These are phyloP conservation scores for Bugula neritina DNA, from an alignment of 2,888 invertebrate species.

Conservation along the genomic window DNA sequence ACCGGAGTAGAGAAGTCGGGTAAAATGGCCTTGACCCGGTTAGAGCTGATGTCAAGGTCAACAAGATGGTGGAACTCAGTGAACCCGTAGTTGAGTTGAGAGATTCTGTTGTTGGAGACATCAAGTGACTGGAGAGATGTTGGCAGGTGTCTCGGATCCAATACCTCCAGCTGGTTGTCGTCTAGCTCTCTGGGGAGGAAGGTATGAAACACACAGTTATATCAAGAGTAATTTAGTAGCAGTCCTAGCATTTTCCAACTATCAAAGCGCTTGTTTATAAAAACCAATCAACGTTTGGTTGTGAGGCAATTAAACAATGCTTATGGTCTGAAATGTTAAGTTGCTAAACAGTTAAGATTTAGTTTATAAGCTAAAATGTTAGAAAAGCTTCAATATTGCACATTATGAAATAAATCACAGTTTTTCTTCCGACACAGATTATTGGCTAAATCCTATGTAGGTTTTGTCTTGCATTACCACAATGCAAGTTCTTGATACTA, in stretches of 20 bases:
- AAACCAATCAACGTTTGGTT: background rate
- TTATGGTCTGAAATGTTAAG: too few species aligned
- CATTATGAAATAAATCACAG: too few species aligned
- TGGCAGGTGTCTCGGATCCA: constrained; percentile 8
- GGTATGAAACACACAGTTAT: background rate
- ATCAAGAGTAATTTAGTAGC: too few species aligned
- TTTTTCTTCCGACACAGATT: too few species aligned
- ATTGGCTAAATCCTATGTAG: too few species aligned
- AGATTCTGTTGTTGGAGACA: background rate
- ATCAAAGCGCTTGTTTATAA: background rate
- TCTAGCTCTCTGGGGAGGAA: background rate
- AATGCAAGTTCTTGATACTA: too few species aligned
- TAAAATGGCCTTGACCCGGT: background rate
- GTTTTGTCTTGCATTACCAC: too few species aligned
- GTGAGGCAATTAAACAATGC: background rate
- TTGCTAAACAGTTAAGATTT: too few species aligned
- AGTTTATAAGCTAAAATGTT: too few species aligned
- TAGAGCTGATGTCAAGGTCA: background rate
- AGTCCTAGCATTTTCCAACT: too few species aligned
- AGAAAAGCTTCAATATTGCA: too few species aligned
- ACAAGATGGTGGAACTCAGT: background rate
- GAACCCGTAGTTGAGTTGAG: constrained; percentile 9
- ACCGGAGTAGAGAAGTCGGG: constrained; percentile 2
- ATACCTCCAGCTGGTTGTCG: constrained; percentile 11
- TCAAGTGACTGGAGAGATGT: background rate